A percentile compares a stretch with the other conserved stretches of the same genome.
Evolutionary conservation across 1,140 invertebrate species (phyloP).

Genomic region (Araneus ventricosus): DNA sequence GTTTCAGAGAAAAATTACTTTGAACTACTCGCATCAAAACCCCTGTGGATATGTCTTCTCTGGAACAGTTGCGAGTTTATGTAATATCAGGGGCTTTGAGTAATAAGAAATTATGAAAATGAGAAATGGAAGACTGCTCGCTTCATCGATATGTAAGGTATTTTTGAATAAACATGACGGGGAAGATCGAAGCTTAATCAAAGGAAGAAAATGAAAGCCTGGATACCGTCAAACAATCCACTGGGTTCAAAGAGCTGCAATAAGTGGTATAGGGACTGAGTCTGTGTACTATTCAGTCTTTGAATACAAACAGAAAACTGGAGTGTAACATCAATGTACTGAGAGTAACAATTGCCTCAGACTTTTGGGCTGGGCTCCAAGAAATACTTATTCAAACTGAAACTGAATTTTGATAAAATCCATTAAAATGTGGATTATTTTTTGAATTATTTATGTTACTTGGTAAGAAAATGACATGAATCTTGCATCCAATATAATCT

Average conservation of each 20-base stretch:
- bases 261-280: neutral
- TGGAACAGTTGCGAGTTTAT: neutral
- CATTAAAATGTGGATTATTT: too few relatives aligned
- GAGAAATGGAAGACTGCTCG: neutral
- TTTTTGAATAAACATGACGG: slow-evolving; percentile 3
- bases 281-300: neutral
- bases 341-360: neutral
- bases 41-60: neutral
- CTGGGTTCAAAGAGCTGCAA: neutral
- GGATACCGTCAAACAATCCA: neutral
- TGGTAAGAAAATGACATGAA: too few relatives aligned
- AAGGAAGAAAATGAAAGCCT: neutral
- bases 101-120: slow-evolving; percentile 41
- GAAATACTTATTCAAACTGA: neutral
- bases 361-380: neutral
- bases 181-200: neutral
- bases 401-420: neutral
- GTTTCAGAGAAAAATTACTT: slow-evolving; percentile 2
- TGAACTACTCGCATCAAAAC: neutral
- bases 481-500: too few relatives aligned
- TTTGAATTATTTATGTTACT: too few relatives aligned
- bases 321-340: neutral
- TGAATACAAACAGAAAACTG: neutral
- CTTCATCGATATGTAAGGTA: neutral
- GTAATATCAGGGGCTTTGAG: neutral